phyloP scores from a whole-genome alignment of 2,888 invertebrate species.

The Calameuta pallipes region DNA sequence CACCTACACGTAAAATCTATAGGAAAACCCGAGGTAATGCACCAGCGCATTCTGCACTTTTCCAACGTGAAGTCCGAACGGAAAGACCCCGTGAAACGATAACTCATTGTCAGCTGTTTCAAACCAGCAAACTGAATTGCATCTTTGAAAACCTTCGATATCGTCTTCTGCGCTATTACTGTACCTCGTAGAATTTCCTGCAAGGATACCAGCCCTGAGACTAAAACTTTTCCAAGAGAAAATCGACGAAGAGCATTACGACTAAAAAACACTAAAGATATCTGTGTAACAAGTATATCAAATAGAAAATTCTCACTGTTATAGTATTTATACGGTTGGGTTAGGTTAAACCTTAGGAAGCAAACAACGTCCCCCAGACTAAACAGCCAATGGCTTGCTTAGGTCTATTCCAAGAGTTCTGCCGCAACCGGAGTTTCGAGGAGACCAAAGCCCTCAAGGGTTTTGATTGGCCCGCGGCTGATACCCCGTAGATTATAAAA shows the following conservation, averaged over 20 bases:
- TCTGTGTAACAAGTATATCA: background rate
- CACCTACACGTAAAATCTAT: background rate
- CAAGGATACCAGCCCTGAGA: background rate
- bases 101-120: background rate
- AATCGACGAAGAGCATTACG: background rate
- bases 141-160: background rate
- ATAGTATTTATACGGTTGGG: background rate
- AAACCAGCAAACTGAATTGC: background rate
- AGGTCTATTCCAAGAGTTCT: too few relatives aligned
- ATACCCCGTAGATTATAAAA: background rate
- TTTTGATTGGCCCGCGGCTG: background rate
- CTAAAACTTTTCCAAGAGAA: background rate
- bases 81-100: background rate
- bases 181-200: background rate
- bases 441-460: background rate
- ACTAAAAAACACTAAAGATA: background rate
- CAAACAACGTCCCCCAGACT: background rate
- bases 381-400: background rate
- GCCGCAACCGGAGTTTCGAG: background rate
- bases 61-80: background rate
- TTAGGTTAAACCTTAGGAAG: background rate
- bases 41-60: background rate
- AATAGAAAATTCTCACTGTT: background rate
- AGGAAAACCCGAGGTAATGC: background rate
- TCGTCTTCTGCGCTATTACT: background rate